Evolutionary conservation across 2,113 vertebrate genomes (phyloP), one percentile per base, ranked within the genome.

Genomic region (Pachycephala philippinensis): DNA sequence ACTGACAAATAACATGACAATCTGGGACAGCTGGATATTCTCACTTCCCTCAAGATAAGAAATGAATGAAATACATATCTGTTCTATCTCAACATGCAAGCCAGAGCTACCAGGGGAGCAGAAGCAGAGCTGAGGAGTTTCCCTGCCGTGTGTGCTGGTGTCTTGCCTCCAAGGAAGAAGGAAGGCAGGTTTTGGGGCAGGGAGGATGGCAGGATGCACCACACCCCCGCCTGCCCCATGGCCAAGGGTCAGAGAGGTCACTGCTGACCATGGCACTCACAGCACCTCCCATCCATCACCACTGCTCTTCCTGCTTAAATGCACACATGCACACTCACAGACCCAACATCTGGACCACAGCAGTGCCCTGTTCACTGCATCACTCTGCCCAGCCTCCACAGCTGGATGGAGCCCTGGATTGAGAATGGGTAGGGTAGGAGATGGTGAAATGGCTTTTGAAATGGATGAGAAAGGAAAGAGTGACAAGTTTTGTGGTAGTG

Each of bases 201-300:
- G n/a, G 26, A n/a, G 63, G 42, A 20, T 16, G n/a, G 15, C 78
- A 47, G 52, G 40, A 23, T 33, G 42, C 9, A 6, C 4, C 4
- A 12, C 9, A 7, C 4, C 10, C 22, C 27, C 0, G 1, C 37
- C 50, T 22, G 3, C 24, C 9, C 9, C 17, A 0, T 1, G 6
- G 30, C 40, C 39, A 19, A 33, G 53, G 4, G 18, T 11, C 9
- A 8, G 47, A 53, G 45, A 23, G 4, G 16, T 20, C 42, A 26
- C 17, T 8, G 9, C 42, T 75, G 47, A n/a, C n/a, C 10, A 4
- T 18, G 23, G 28, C 52, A 9, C n/a, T n/a, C 3, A 0, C 4
- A 40, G 20, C 74, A 71, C 23, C 52, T 39, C 69, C 23, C 11
- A 33, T 13, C 42, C 57, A 61, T 14, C 52, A 8, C 9, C 15